Evolutionary conservation across 1,140 invertebrate species (phyloP), one percentile per base, ranked within the genome.

Genomic region (Zaprionus capensis): DNA sequence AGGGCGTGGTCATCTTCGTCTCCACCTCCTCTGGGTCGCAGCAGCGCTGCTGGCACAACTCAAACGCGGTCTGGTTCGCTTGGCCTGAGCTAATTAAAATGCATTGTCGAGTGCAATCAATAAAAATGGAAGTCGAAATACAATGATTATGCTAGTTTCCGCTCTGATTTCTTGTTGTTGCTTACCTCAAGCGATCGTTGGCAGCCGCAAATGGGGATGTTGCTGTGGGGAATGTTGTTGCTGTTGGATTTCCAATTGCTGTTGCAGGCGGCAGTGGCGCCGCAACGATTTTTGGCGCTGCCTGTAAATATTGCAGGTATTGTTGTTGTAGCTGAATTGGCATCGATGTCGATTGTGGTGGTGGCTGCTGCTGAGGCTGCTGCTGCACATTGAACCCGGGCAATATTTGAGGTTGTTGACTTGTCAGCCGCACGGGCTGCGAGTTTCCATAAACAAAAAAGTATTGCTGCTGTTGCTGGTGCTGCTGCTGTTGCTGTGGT

Each of bases 341-440:
- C 62, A 46, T 46, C 59, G 44, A 51, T 61, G 56, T 58, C 49
- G 56, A 55, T 71, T 72, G 74, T 44, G 36, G 62, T 20, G 26
- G 56, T 66, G 22, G 63, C 26, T 56, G 51, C n/a, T 57, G 59
- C 14, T 26, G 49, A 3, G 53, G 58, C n/a, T 55, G 58, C 24
- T 75, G 79, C 24, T 46, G 68, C 26, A 75, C 64, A 87, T 88
- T 87, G 83, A 88, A 87, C 83, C 67, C 84, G 36, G 71, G 67
- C 81, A 80, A 81, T 87, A 78, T 88, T 75, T 81, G 83, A 82
- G 83, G 83, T 81, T 87, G 83, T 87, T 87, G 83, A 87, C 83
- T 83, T 71, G 41, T 49, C 46, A 59, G 61, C 64, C 70, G 38
- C 65, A 56, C 75, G 36, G 71, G 20, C 71, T 63, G 58, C 53